phyloP scores from a whole-genome alignment of 2,888 invertebrate genomes.

The Drosophila ezoana region DNA sequence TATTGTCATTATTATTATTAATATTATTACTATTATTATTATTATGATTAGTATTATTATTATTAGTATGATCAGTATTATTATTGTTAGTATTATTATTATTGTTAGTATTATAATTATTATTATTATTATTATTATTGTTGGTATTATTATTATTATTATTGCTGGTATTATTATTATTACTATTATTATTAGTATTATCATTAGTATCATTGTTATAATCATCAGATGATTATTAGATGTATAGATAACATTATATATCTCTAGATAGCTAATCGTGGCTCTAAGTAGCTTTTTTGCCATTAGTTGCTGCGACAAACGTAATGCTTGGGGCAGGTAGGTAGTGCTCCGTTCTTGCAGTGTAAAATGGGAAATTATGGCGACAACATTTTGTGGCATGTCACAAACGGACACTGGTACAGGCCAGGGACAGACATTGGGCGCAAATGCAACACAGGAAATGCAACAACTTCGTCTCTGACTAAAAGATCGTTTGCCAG shows the following conservation, averaged over 20 bases:
- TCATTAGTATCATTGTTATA: neutral
- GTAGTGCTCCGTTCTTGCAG: constrained; percentile 25
- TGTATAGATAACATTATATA: too few species aligned
- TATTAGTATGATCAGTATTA: neutral
- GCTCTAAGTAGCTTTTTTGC: too few species aligned
- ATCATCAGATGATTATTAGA: neutral
- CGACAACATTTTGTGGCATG: constrained; percentile 66
- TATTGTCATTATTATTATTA: too few species aligned
- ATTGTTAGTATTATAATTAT: neutral
- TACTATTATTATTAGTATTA: neutral
- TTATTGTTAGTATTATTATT: neutral
- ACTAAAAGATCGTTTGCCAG: constrained; percentile 30
- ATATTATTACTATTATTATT: too few species aligned
- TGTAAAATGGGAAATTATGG: constrained; percentile 44
- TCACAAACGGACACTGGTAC: constrained; percentile 34
- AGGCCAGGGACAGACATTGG: constrained; percentile 1
- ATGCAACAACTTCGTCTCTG: constrained; percentile 30
- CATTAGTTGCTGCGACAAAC: too few species aligned
- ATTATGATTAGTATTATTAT: neutral
- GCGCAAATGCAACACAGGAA: constrained; percentile 40
- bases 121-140: too few species aligned
- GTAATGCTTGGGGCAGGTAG: too few species aligned
- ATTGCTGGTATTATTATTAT: too few species aligned
- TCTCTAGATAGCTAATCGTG: too few species aligned
- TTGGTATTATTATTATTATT: too few species aligned